A percentile compares a stretch with the other conserved stretches of the same genome.
Conservation (phyloP, 2,797 vertebrate species). For the Falco novaeseelandiae region DNA sequence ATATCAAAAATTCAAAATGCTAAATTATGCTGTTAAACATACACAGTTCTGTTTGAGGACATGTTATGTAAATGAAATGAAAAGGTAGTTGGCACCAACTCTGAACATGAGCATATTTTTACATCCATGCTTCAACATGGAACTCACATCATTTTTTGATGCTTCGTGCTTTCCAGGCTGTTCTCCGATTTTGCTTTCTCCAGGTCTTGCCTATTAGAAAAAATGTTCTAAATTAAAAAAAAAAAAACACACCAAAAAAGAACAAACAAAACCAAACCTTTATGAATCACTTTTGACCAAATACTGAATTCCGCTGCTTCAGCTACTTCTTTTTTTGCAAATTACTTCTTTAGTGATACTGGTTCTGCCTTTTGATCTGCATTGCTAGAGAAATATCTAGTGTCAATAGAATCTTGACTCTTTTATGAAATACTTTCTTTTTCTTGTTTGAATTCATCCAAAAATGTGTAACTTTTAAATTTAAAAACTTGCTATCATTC, state of each 20-base stretch:
- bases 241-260: neutral
- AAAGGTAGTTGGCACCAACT: neutral
- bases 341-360: conserved; percentile 35
- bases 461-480: conserved; percentile 22
- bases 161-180: conserved; percentile 31
- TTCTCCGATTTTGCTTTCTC: conserved; percentile 48
- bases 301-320: conserved; percentile 57
- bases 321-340: conserved; percentile 6
- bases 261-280: neutral
- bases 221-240: conserved; percentile 4
- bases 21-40: neutral
- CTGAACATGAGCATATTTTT: conserved; percentile 2
- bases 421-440: conserved; percentile 57
- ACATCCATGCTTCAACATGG: conserved; percentile 9
- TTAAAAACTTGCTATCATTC: conserved; percentile 6
- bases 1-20: neutral
- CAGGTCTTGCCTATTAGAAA: conserved; percentile 28
- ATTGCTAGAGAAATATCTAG: conserved; percentile 9
- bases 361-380: conserved; percentile 51
- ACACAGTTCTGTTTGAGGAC: neutral
- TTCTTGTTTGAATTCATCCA: conserved; percentile 65
- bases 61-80: neutral
- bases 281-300: conserved; percentile 16
- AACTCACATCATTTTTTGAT: conserved; percentile 52
- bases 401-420: conserved; percentile 61